These are phyloP conservation scores for Brachyistius frenatus DNA, from an alignment of 2,113 vertebrate genomes.

Conservation along the genomic window DNA sequence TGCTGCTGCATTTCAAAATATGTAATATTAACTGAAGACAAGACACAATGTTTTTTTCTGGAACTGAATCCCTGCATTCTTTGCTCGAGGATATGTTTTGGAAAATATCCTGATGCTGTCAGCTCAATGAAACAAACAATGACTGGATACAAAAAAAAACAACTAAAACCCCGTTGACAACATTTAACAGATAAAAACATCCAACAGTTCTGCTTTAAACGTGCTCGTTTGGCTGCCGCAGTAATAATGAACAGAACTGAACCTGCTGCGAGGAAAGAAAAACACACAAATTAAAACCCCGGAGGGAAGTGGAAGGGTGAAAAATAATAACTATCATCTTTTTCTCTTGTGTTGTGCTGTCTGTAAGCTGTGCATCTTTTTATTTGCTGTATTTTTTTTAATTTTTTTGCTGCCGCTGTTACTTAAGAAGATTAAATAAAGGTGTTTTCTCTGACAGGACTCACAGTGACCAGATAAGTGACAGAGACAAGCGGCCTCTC, in stretches of 20 bases:
- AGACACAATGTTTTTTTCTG: too few species aligned
- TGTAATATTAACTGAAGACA: too few species aligned
- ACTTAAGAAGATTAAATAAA: too few species aligned
- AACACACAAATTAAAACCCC: not conserved
- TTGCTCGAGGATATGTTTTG: too few species aligned
- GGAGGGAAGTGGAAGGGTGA: not conserved
- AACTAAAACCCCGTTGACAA: not conserved
- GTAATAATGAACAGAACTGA: rapidly evolving
- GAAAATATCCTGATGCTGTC: too few species aligned
- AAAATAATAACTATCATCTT: not conserved
- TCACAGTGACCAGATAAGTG: not conserved
- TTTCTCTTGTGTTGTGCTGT: not conserved
- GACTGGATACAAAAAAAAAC: too few species aligned
- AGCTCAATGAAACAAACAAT: too few species aligned
- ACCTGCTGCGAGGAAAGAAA: not conserved
- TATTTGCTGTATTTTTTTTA: not conserved
- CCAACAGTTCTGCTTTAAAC: not conserved
- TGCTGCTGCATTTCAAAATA: too few species aligned
- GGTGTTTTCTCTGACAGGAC: not conserved
- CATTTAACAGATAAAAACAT: not conserved
- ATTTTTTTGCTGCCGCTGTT: too few species aligned
- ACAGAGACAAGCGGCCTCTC: not conserved
- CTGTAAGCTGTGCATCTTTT: not conserved
- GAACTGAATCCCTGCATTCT: too few species aligned
- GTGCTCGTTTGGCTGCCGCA: not conserved